A percentile compares a stretch with the other conserved stretches of the same genome.
Conservation (phyloP, 1,140 invertebrate species). For the Hyles vespertilio region DNA sequence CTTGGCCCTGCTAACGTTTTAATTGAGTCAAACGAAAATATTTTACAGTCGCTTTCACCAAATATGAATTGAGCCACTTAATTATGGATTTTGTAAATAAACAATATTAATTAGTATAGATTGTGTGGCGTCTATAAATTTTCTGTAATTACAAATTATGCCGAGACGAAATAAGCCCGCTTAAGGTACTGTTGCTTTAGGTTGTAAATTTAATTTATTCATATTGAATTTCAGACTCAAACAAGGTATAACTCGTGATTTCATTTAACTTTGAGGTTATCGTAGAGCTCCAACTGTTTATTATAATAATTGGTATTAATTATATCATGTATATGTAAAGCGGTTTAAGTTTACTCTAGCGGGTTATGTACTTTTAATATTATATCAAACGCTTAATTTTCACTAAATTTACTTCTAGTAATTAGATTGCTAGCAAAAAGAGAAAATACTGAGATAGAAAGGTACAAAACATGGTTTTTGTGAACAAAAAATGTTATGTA, state of each 20-base stretch:
- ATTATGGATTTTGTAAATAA: constrained; percentile 12
- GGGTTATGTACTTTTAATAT: too few relatives aligned
- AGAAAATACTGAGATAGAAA: too few relatives aligned
- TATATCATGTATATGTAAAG: too few relatives aligned
- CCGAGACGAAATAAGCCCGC: not conserved
- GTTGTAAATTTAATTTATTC: constrained; percentile 5
- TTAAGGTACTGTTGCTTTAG: not conserved
- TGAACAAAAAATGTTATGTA: too few relatives aligned
- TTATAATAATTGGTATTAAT: not conserved
- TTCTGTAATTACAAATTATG: constrained; percentile 3
- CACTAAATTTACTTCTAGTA: too few relatives aligned
- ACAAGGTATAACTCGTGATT: not conserved
- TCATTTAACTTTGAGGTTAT: constrained; percentile 5
- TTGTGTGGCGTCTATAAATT: constrained; percentile 2
- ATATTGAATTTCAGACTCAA: not conserved
- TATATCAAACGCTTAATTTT: too few relatives aligned
- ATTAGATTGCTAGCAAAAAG: too few relatives aligned
- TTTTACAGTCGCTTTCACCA: constrained; percentile 47
- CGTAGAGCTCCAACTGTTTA: not conserved
- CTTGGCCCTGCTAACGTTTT: constrained; percentile 51
- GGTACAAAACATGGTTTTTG: too few relatives aligned
- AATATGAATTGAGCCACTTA: not conserved
- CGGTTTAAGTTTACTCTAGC: too few relatives aligned
- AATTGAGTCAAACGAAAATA: constrained; percentile 58
- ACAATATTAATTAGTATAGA: constrained; percentile 16